Base-by-base conservation (phyloP, 2,888 invertebrate genomes). In the Lasioglossum vierecki region DNA sequence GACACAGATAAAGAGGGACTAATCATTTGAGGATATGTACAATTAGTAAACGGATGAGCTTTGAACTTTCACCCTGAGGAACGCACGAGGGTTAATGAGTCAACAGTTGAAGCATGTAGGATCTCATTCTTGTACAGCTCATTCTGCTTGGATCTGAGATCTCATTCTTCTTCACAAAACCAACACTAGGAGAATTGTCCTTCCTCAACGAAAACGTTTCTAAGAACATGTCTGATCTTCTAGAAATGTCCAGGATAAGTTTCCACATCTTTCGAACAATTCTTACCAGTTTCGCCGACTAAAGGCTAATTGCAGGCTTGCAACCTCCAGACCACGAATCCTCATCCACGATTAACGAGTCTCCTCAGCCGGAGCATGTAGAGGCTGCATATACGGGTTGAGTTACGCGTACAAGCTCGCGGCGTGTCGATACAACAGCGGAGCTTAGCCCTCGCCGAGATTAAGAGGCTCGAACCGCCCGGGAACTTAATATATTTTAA, bases 331-430 rank as follows among this genome's bases (percentile, higher is more conserved):
- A 60, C 30, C 30, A 39, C 18, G 39, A 63, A 82, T 84, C 82
- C 41, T 39, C 26, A 39, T 35, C 44, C 5, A 15, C 75, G 66
- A 82, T 76, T 76, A 82, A 84, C 84, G 75, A 84, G 82, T 46
- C 78, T 46, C 78, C 74, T 78, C 78, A 70, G 78, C 15, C 68
- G 76, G 82, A 79, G 79, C 84, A 30, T 76, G 84, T 11, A 75
- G 82, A 72, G 76, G 60, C 84, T 41, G 82, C 82, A 73, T 82
- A 82, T 82, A 78, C 82, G 53, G 75, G 72, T 79, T 79, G 82
- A 82, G 72, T 84, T 82, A 82, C 78, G 84, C 68, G 84, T 79
- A 82, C 84, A 82, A 57, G 82, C 60, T 73, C 49, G 80, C 76
- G 53, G 80, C 76, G 46, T 68, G 77, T 80, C 83, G 83, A 80